Evolutionary conservation across 2,797 vertebrate species (phyloP), one percentile per base, ranked within the genome.

Genomic region (Otolemur crassicaudatus): DNA sequence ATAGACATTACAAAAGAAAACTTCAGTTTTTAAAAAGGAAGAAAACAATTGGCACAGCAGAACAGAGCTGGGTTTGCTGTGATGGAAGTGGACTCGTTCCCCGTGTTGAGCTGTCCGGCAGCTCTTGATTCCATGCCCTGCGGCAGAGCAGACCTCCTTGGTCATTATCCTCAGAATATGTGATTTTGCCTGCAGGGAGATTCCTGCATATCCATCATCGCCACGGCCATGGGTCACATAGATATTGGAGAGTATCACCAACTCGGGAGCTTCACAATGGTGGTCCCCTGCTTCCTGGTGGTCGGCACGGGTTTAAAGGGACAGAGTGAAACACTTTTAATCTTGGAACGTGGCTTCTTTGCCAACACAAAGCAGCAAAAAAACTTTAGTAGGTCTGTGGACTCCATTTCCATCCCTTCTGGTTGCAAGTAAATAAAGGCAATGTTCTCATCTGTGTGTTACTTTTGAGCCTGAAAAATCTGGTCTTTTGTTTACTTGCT

Each of bases 401-500:
- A 89, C 22, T 93, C 73, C 67, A 43, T 58, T 93, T 96, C 19
- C 16, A 61, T 76, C 43, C 61, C 49, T 72, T 93, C 80, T 84
- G 67, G 31, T 23, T 80, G 2, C 25, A 93, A 58, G 63, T 16
- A 67, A 96, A 92, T 37, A 87, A 91, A 77, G 70, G 82, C 70
- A 75, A 95, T 63, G 16, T 84, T 84, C 31, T 91, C 43, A 77
- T 58, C 34, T 69, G 34, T 73, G 60, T 60, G 14, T 84, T 85
- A 65, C 25, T 34, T 79, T 89, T 85, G 46, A 85, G 63, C 31
- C 34, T 49, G n/a, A 73, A 92, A 93, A 94, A 53, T 79, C 20
- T 60, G 19, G 14, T 82, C 81, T 90, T 90, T 77, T 90, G 80
- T 95, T 97, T 94, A 94, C 56, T 90, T 87, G 75, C 19, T 93